Conservation (phyloP, 2,888 invertebrate genomes). For the Agrilus cyanescens region DNA sequence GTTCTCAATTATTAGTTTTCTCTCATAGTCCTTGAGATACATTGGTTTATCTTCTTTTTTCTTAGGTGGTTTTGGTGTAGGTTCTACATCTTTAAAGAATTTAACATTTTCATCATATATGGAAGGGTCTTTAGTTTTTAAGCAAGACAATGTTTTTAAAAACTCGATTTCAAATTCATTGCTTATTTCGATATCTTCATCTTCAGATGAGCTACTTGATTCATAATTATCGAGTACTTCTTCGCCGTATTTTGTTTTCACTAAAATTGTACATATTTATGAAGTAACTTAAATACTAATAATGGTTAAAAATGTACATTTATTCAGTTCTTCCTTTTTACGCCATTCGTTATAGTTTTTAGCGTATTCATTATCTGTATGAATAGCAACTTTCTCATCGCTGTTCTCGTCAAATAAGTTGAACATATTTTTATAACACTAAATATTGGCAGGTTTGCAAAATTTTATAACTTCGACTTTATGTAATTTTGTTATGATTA, state of each 20-base stretch:
- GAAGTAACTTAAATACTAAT: background rate
- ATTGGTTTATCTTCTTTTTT: constrained; percentile 41
- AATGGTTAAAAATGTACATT: constrained; percentile 43
- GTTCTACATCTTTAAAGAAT: constrained; percentile 46
- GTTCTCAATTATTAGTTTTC: constrained; percentile 59
- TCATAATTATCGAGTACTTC: constrained; percentile 37
- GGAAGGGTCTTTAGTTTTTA: constrained; percentile 80
- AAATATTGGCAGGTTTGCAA: background rate
- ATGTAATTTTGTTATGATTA: background rate
- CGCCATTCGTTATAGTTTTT: constrained; percentile 74
- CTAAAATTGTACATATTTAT: constrained; percentile 34
- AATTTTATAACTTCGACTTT: background rate
- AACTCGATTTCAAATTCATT: constrained; percentile 74
- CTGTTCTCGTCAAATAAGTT: constrained; percentile 43
- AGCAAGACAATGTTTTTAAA: constrained; percentile 68
- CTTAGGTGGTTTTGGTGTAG: constrained; percentile 4
- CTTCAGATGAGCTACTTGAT: constrained; percentile 43
- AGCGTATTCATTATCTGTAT: constrained; percentile 70
- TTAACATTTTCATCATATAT: constrained; percentile 70
- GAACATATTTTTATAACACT: constrained; percentile 22
- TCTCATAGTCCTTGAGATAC: constrained; percentile 67
- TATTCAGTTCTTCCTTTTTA: constrained; percentile 75
- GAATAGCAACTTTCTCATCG: constrained; percentile 44
- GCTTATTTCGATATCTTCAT: constrained; percentile 48
- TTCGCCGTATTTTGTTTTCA: constrained; percentile 64